These are phyloP conservation scores for Holacanthella duospinosa DNA, from an alignment of 2,888 invertebrate species.

Conservation along the genomic window DNA sequence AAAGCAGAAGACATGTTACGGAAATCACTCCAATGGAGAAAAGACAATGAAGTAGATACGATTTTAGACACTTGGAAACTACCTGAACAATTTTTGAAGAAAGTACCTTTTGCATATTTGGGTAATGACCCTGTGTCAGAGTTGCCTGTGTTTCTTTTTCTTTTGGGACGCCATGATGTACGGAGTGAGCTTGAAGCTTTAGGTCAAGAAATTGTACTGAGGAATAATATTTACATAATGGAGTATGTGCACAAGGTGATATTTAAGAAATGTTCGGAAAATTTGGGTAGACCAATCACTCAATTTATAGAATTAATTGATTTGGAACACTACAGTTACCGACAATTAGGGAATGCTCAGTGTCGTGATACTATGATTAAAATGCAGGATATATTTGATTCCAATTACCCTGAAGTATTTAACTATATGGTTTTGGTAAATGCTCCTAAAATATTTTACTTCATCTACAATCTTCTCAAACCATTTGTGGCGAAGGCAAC, in stretches of 20 bases:
- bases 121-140: background rate
- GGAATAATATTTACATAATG: background rate
- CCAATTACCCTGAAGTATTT: conserved; percentile 1
- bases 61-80: background rate
- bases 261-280: background rate
- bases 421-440: background rate
- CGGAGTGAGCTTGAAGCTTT: background rate
- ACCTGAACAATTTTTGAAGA: background rate
- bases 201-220: background rate
- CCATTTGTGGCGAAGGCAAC: background rate
- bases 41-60: background rate
- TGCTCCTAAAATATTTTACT: conserved; percentile 2
- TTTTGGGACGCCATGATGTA: conserved; percentile 1
- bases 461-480: background rate
- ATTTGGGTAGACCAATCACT: background rate
- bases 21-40: background rate
- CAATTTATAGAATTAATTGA: conserved; percentile 5
- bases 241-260: background rate
- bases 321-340: background rate
- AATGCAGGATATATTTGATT: background rate
- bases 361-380: background rate
- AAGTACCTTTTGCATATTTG: background rate
- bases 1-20: conserved; percentile 2
- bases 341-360: background rate
- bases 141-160: background rate